phyloP scores from a whole-genome alignment of 64 coral and sea anemone species.

The Acropora tenuis region DNA sequence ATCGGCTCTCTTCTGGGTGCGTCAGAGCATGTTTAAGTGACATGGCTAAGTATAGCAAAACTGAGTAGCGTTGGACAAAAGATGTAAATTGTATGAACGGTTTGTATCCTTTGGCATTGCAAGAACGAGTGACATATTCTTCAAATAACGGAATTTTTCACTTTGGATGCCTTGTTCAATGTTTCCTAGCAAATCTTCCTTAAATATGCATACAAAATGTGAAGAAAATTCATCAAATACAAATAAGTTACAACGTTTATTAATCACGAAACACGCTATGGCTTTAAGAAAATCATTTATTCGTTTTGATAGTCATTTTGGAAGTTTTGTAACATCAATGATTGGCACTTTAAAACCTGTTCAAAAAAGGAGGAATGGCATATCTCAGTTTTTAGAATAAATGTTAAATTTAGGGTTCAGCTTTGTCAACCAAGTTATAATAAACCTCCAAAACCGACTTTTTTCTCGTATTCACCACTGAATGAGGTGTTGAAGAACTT shows the following conservation, averaged over 20 bases:
- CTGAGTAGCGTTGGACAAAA: no score
- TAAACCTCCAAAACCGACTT: background rate
- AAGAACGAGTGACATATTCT: no score
- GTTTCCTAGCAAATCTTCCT: no score
- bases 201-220: background rate
- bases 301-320: background rate
- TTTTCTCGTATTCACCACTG: background rate
- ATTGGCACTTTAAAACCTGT: background rate
- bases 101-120: no score
- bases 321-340: background rate
- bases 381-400: background rate
- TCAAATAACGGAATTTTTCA: no score
- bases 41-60: no score
- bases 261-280: background rate
- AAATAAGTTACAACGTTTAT: background rate
- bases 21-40: no score
- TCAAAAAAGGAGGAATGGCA: background rate
- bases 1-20: no score
- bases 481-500: background rate
- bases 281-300: background rate
- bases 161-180: no score
- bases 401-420: conserved; percentile 39
- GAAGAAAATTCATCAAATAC: background rate
- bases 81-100: no score
- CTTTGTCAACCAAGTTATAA: conserved; percentile 30